Evolutionary conservation across 1,140 invertebrate species (phyloP).

Genomic region (Diorhabda sublineata): DNA sequence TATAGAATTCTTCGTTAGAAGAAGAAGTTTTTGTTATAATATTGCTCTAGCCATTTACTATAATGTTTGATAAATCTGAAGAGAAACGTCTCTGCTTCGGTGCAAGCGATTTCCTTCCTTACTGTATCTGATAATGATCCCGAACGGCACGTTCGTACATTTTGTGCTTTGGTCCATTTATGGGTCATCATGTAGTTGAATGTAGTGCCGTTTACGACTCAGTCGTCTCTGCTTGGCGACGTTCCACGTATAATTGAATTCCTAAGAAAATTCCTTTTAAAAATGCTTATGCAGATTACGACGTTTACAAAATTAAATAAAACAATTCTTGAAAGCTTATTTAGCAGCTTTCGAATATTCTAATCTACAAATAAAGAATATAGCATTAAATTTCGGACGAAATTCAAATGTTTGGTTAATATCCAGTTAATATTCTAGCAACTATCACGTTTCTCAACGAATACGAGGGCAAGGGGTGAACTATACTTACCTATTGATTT

Average conservation of each 20-base stretch:
- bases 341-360: neutral
- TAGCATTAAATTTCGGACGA: neutral
- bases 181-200: constrained; percentile 34
- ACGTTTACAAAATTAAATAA: neutral
- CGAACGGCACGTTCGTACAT: constrained; percentile 31
- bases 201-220: constrained; percentile 20
- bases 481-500: constrained; percentile 1
- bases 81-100: neutral
- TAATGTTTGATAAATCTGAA: neutral
- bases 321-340: neutral
- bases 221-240: constrained; percentile 4
- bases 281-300: neutral
- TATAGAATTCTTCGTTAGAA: too few species aligned
- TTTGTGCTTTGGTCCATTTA: constrained; percentile 30
- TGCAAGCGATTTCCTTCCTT: constrained; percentile 31
- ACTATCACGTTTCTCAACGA: neutral
- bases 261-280: constrained; percentile 19
- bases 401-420: neutral
- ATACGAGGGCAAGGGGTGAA: neutral
- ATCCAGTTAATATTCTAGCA: neutral
- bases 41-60: too few species aligned
- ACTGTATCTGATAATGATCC: constrained; percentile 37
- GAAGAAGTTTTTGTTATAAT: too few species aligned
- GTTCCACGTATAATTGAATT: constrained; percentile 23
- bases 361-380: neutral